A percentile compares a stretch with the other conserved stretches of the same genome.
Evolutionary conservation across 2,113 vertebrate species (phyloP).

Genomic region (Tylochromis polylepis): DNA sequence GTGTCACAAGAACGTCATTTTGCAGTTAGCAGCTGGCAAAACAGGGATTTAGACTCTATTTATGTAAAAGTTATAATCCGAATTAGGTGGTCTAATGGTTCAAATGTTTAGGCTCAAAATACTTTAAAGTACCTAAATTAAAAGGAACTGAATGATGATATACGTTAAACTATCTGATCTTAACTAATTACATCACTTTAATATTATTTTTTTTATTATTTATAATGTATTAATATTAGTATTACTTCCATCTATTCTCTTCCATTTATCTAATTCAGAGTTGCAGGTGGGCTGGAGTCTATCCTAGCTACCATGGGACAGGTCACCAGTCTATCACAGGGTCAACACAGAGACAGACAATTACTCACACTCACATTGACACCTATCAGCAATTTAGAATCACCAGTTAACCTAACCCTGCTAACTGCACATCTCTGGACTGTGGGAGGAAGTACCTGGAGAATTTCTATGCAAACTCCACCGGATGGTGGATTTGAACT

Average conservation of each 20-base stretch:
- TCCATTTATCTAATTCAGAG: too few species aligned
- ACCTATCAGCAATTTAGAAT: background rate
- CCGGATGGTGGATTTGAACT: too few species aligned
- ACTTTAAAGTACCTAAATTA: background rate
- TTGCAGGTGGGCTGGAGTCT: background rate
- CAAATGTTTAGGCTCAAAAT: background rate
- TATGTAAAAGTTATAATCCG: background rate
- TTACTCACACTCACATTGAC: background rate
- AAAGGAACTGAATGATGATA: background rate
- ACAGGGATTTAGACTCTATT: too few species aligned
- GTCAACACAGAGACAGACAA: background rate
- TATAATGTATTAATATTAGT: too few species aligned
- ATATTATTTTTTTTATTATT: accelerated
- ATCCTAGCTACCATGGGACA: too few species aligned
- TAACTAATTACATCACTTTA: background rate
- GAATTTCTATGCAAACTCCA: too few species aligned
- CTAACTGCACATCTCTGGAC: background rate
- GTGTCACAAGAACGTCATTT: too few species aligned
- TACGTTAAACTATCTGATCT: background rate
- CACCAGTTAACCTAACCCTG: background rate
- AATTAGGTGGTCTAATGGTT: background rate
- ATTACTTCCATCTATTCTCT: too few species aligned
- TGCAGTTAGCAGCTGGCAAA: too few species aligned
- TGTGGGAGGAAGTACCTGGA: background rate
- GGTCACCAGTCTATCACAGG: background rate